phyloP scores from a whole-genome alignment of 2,113 vertebrate species.

The Pterophyllum scalare region DNA sequence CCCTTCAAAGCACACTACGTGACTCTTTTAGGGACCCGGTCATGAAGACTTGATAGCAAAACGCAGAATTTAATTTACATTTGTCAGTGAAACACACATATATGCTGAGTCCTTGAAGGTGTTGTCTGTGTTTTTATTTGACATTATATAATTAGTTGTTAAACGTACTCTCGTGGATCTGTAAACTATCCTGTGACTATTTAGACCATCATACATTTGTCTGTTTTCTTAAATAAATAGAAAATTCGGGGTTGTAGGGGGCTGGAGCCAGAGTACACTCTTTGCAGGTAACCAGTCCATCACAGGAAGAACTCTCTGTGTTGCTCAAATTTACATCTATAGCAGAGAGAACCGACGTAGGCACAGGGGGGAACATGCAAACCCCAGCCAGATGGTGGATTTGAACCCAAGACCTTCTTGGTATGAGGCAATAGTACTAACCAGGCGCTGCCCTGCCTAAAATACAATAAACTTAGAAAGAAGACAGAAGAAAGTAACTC shows the following conservation, averaged over 20 bases:
- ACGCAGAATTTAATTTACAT: background rate
- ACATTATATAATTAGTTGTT: background rate
- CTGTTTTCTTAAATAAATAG: background rate
- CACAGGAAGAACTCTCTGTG: no score
- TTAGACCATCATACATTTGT: background rate
- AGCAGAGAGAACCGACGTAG: background rate
- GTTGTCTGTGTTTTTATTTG: background rate
- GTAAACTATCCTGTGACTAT: background rate
- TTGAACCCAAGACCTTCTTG: no score
- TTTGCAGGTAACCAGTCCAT: no score
- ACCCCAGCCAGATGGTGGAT: no score
- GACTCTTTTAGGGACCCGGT: background rate
- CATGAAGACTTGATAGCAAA: background rate
- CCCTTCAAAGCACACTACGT: background rate
- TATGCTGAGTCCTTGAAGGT: background rate
- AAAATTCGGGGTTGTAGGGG: no score
- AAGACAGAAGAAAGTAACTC: background rate
- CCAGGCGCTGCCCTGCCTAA: no score
- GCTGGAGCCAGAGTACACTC: no score
- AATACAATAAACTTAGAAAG: background rate
- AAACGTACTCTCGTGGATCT: background rate
- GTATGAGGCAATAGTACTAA: no score
- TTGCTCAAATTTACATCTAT: no score
- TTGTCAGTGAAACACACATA: background rate
- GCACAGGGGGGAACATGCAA: no score